Evolutionary conservation across 2,113 vertebrate genomes (phyloP), one percentile per base, ranked within the genome.

Genomic region (Patagioenas fasciata): DNA sequence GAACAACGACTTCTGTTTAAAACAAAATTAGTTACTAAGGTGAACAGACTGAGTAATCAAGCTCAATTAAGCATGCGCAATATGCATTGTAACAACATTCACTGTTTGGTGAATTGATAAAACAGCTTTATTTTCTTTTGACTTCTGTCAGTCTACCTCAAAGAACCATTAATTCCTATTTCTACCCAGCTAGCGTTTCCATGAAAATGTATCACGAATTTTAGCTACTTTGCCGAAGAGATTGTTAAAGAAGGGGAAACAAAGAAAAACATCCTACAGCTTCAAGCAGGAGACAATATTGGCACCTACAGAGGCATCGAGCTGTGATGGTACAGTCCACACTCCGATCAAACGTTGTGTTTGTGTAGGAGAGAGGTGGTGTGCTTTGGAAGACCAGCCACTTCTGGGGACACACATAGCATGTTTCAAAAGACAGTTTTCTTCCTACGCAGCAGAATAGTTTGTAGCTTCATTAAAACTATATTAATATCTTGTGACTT

Each of bases 1-100:
- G 61, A 71, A 47, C 57, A 81, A 67, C 10, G 31, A 48, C 69
- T 74, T 57, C 48, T 74, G 38, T 60, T 92, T 75, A 81, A 89
- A 60, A 66, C 34, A 84, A 61, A 91, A 62, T 31, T 6, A 84
- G 65, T 71, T 71, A 32, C 80, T 91, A 75, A 86, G 32, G 65
- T 87, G 84, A 94, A 65, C 86, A 77, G 89, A 91, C 57, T 89
- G 84, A 84, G 58, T 53, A 89, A 87, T 56, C 62, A 94, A 95
- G 84, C 73, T 53, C 89, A 72, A 78, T 84, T 92, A 93, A 73
- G 70, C 73, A 80, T 56, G 69, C 5, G 3, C 73, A 71, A 69
- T 34, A 44, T 23, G 31, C 4, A 14, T 38, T 50, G 42, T 26
- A 80, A 72, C 73, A 91, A 78, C 73, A 61, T 21, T 40, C 61